A percentile compares a stretch with the other conserved stretches of the same genome.
These are phyloP conservation scores for Myiotriccus ornatus DNA, from an alignment of 2,797 vertebrate genomes.

Conservation along the genomic window DNA sequence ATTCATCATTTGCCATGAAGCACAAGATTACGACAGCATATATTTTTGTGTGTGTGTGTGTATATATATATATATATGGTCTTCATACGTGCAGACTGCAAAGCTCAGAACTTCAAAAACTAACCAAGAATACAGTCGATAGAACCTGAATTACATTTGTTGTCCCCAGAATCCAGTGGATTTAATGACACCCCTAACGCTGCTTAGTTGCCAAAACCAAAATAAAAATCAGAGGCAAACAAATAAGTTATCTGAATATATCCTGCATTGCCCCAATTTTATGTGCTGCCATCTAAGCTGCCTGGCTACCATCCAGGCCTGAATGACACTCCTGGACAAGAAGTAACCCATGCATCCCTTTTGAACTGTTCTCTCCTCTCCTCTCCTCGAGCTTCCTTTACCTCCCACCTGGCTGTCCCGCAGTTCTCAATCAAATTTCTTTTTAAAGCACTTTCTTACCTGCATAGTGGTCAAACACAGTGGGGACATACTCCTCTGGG, in stretches of 20 bases:
- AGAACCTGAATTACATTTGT: background rate
- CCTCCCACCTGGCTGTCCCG: background rate
- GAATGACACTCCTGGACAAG: background rate
- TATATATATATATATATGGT: background rate
- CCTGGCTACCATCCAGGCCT: conserved; percentile 24
- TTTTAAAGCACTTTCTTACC: conserved; percentile 65
- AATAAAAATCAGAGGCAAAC: background rate
- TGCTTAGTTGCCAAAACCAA: background rate
- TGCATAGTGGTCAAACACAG: conserved; percentile 85
- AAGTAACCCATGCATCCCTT: background rate
- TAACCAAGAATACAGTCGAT: background rate
- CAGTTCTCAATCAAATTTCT: background rate
- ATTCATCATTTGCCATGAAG: background rate
- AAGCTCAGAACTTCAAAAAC: conserved; percentile 1
- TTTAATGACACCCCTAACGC: background rate
- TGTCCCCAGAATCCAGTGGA: background rate
- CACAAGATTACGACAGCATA: background rate
- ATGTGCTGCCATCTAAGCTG: background rate
- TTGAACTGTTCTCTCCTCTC: background rate
- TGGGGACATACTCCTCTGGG: conserved; percentile 84
- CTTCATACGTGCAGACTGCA: background rate
- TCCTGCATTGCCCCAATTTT: background rate
- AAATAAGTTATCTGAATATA: background rate
- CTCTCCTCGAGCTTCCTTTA: background rate
- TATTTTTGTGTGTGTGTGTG: background rate